Base-by-base conservation (phyloP, 2,113 vertebrate genomes). In the Crotalus viridis region DNA sequence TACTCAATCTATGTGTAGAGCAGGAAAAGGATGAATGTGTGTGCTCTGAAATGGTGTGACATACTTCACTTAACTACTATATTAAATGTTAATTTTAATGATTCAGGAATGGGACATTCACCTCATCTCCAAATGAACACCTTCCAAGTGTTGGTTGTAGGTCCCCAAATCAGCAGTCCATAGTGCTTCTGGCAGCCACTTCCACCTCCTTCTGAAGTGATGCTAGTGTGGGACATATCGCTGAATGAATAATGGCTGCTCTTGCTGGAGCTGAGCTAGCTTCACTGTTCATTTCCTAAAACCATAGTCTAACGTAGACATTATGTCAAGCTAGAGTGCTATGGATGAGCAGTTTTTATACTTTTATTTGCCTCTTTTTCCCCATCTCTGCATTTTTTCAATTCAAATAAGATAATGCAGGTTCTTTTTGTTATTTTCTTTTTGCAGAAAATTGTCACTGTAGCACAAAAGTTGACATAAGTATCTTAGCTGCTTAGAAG, bases 361-460 rank as follows among this genome's bases (percentile, higher is more conserved):
- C 94, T 91, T 86, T 48, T n/a, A 12, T 95, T 61, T 85, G 90
- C 54, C 15, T 93, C 92, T 90, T 87, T 48, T 39, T 39, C 5
- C 69, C n/a, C 3, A 33, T 39, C 15, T 74, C n/a, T 74, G n/a
- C n/a, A 39, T 74, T 74, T 74, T 48, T 39, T 33, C 69, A 39
- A 15, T 33, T 74, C 69, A 74, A 74, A 74, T 74, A 74, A 74
- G 64, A 5, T 74, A 39, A 74, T 19, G n/a, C 69, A 39, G n/a
- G 39, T 74, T 64, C 10, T 64, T 64, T n/a, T 64, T 64, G 2
- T 64, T 64, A 28, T 64, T 33, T 39, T 2, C 33, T 69, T 4
- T 89, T 89, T 96, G 55, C 91, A 91, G 81, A 95, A 93, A 95
- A 89, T 94, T 94, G 55, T n/a, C 0, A 0, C 28, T 85, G 48